phyloP scores from a whole-genome alignment of 2,888 invertebrate species.

The Aporophyla lueneburgensis region DNA sequence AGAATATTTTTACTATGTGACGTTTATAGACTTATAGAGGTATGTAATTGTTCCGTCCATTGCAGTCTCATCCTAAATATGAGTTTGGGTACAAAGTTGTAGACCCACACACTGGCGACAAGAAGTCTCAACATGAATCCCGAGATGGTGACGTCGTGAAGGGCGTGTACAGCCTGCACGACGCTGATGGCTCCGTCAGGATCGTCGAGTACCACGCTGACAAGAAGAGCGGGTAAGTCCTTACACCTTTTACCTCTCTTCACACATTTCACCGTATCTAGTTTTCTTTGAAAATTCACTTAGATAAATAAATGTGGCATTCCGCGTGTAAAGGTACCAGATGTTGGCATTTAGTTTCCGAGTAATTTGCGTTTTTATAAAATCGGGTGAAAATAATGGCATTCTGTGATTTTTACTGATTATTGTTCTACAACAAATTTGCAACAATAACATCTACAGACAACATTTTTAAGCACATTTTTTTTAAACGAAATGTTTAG shows the following conservation, averaged over 20 bases:
- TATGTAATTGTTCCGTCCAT: not conserved
- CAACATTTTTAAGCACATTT: no score
- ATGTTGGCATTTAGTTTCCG: no score
- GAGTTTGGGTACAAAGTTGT: conserved; percentile 86
- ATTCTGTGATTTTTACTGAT: no score
- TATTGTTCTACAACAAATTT: no score
- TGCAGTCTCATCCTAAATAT: conserved; percentile 83
- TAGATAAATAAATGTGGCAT: no score
- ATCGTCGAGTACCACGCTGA: conserved; percentile 87
- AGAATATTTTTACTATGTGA: not conserved
- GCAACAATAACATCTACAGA: no score
- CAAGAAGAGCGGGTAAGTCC: conserved; percentile 70
- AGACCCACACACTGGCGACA: conserved; percentile 88
- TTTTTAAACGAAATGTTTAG: no score
- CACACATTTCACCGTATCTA: no score
- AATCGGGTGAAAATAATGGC: no score
- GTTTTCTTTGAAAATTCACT: not conserved
- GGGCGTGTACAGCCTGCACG: conserved; percentile 89
- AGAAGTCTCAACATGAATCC: conserved; percentile 87
- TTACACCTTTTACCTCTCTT: not conserved
- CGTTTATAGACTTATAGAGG: not conserved
- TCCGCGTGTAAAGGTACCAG: no score
- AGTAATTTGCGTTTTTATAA: no score
- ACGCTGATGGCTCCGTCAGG: conserved; percentile 83
- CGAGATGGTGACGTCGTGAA: conserved; percentile 90